Percentiles rank a stretch among this genome's conserved stretches.
Evolutionary conservation across 2,113 vertebrate genomes (phyloP).

Genomic region (Brachyistius frenatus): DNA sequence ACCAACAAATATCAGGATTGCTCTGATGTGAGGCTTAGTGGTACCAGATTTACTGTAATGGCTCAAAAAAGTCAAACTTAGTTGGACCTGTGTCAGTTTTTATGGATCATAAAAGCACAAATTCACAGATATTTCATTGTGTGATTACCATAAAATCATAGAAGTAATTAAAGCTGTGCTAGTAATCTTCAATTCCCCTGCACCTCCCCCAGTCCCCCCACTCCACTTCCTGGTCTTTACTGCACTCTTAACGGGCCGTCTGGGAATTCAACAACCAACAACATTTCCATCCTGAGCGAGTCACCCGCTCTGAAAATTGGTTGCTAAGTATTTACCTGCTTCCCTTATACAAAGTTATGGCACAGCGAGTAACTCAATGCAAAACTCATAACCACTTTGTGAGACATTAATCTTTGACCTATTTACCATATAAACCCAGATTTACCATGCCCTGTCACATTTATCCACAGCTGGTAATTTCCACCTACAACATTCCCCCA

Average conservation of each 20-base stretch:
- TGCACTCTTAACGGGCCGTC: constrained; percentile 37
- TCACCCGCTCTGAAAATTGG: constrained; percentile 50
- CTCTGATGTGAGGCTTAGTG: background rate
- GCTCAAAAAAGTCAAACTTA: background rate
- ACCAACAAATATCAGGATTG: background rate
- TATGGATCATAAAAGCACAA: background rate
- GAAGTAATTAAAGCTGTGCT: constrained; percentile 11
- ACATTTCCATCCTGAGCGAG: constrained; percentile 33
- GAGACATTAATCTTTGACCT: constrained; percentile 60
- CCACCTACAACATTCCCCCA: constrained; percentile 33
- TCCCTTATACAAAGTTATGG: constrained; percentile 51
- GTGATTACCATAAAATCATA: background rate
- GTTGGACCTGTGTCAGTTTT: background rate
- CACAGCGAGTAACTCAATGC: constrained; percentile 50
- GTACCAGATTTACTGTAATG: background rate
- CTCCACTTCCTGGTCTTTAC: constrained; percentile 38
- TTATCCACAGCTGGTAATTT: constrained; percentile 47
- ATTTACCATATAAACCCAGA: constrained; percentile 37
- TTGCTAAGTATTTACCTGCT: constrained; percentile 59
- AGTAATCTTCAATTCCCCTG: constrained; percentile 10
- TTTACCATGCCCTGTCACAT: constrained; percentile 46
- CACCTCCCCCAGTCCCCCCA: constrained; percentile 7
- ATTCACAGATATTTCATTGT: background rate
- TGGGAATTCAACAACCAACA: constrained; percentile 64
- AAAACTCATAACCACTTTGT: constrained; percentile 54